A percentile compares a stretch with the other conserved stretches of the same genome.
Evolutionary conservation across 92 coral and sea anemone species (phyloP).

Genomic region (Palythoa caribaeorum): DNA sequence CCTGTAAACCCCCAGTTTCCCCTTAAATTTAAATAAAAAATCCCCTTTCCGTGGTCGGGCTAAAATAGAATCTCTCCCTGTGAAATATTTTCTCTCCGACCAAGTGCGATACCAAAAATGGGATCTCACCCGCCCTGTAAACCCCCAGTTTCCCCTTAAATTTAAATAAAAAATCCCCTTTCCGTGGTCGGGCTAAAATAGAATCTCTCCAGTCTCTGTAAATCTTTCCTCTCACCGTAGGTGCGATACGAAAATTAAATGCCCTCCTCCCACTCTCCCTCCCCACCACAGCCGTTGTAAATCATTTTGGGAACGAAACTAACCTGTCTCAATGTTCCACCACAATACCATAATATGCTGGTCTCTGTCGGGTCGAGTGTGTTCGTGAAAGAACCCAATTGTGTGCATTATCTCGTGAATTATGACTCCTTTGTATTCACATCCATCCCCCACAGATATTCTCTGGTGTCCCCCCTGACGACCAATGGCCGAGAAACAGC

Average conservation of each 20-base stretch:
- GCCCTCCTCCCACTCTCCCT: background rate
- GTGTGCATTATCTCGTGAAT: constrained; percentile 95
- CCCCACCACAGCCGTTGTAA: background rate
- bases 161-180: too few relatives aligned
- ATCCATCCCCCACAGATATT: constrained; percentile 90
- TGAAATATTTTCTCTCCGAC: background rate
- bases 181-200: background rate
- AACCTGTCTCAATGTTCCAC: constrained; percentile 95
- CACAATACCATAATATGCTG: constrained; percentile 82
- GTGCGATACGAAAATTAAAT: background rate
- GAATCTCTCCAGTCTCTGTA: constrained; percentile 61
- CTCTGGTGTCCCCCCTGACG: constrained; percentile 91
- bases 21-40: too few relatives aligned
- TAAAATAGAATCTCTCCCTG: constrained; percentile 2
- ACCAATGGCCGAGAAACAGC: constrained; percentile 91
- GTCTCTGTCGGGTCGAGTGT: constrained; percentile 85
- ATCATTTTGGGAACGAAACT: background rate
- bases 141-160: background rate
- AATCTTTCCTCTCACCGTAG: background rate
- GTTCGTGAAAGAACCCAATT: constrained; percentile 93
- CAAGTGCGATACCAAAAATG: background rate
- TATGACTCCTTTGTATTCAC: constrained; percentile 85
- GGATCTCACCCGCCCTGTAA: background rate
- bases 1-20: background rate
- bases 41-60: background rate